Conservation (phyloP, 1,140 invertebrate species). For the Venturia canescens region DNA sequence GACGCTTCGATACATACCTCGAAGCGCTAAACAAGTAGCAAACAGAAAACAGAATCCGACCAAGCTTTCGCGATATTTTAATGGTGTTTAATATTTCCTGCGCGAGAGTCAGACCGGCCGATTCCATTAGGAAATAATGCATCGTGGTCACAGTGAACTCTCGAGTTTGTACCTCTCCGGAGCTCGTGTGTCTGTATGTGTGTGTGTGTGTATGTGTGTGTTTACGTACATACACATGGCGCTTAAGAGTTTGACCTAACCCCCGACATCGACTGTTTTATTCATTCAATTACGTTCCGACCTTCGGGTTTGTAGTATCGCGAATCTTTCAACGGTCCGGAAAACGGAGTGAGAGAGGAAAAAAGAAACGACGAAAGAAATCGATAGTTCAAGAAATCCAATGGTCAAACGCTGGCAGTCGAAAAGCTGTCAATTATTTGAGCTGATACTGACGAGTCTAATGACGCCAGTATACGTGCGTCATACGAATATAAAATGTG, state of each 20-base stretch:
- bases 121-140: slow-evolving; percentile 66
- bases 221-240: background rate
- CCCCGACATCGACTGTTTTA: slow-evolving; percentile 62
- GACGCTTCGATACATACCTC: background rate
- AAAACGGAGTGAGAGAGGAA: background rate
- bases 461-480: too few species aligned
- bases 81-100: slow-evolving; percentile 66
- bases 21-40: background rate
- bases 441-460: too few species aligned
- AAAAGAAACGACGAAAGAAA: background rate
- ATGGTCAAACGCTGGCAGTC: background rate
- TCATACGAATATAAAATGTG: too few species aligned
- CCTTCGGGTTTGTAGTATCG: slow-evolving; percentile 49
- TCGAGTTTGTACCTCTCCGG: background rate
- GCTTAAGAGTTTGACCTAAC: slow-evolving; percentile 49
- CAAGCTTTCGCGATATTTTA: slow-evolving; percentile 39
- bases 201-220: too few species aligned
- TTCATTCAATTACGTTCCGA: slow-evolving; percentile 66
- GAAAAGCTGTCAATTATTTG: background rate
- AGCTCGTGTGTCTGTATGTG: too few species aligned
- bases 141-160: slow-evolving; percentile 19
- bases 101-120: slow-evolving; percentile 55
- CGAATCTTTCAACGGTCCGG: slow-evolving; percentile 2
- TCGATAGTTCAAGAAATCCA: slow-evolving; percentile 2
- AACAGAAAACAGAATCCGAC: background rate